Conservation (phyloP, 2,888 invertebrate genomes). For the Tanypteryx hageni region DNA sequence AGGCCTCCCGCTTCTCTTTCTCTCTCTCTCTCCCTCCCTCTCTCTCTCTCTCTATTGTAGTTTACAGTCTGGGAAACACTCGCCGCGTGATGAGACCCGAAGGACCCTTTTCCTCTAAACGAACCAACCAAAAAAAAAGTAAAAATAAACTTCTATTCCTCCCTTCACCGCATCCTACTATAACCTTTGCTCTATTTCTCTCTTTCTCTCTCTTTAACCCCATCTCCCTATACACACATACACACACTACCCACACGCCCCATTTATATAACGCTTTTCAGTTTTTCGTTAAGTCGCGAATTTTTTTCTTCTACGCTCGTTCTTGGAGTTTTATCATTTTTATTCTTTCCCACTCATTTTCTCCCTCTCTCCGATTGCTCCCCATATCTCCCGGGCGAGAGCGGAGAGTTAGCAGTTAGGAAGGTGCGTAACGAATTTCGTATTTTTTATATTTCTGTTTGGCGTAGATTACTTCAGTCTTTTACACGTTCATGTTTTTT, state of each 20-base stretch:
- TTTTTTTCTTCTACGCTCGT: neutral
- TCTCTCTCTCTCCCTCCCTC: neutral
- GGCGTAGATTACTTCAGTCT: neutral
- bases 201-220: neutral
- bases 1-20: slow-evolving; percentile 1
- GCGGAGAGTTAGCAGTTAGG: neutral
- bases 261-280: neutral
- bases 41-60: neutral
- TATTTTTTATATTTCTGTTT: neutral
- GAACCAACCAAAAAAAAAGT: too few relatives aligned
- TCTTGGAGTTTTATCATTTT: neutral
- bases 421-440: slow-evolving; percentile 10
- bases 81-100: slow-evolving; percentile 31
- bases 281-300: neutral
- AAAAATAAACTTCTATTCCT: neutral
- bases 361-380: neutral
- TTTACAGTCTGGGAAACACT: neutral
- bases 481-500: neutral
- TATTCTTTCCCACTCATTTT: neutral
- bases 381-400: neutral
- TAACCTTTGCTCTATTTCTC: neutral
- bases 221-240: too few relatives aligned
- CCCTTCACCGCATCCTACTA: neutral
- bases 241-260: too few relatives aligned
- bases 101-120: neutral